Conservation (phyloP, 2,113 vertebrate genomes). For the Cryptomyrus ogoouensis region DNA sequence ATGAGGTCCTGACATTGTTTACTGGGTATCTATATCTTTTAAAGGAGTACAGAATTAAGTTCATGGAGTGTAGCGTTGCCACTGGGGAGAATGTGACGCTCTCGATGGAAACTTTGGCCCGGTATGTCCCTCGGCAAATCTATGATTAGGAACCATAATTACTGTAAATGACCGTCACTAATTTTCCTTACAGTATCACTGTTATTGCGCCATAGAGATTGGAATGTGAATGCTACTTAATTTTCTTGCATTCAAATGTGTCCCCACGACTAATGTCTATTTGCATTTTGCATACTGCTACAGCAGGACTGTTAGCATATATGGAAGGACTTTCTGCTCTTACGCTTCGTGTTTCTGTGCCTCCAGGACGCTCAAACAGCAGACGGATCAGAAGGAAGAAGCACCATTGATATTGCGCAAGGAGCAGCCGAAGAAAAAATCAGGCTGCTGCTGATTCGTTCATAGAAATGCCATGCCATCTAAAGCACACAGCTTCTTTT, state of each 20-base stretch:
- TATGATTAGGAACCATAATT: not conserved
- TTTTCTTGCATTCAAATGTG: not conserved
- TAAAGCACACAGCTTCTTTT: not conserved
- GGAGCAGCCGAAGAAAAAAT: slow-evolving; percentile 52
- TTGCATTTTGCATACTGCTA: not conserved
- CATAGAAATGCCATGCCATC: not conserved
- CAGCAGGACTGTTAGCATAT: not conserved
- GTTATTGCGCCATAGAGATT: not conserved
- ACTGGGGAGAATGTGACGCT: slow-evolving; percentile 76
- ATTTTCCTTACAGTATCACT: not conserved
- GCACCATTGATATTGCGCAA: slow-evolving; percentile 46
- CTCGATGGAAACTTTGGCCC: slow-evolving; percentile 65
- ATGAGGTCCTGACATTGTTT: not conserved
- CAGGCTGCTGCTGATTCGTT: slow-evolving; percentile 67
- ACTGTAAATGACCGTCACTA: not conserved
- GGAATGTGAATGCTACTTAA: not conserved
- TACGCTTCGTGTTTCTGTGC: slow-evolving; percentile 25
- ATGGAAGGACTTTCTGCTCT: not conserved
- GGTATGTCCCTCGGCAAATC: slow-evolving; percentile 57
- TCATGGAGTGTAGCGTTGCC: slow-evolving; percentile 82
- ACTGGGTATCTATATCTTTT: not conserved
- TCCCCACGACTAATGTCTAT: not conserved
- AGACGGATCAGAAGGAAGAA: slow-evolving; percentile 44
- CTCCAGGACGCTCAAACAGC: slow-evolving; percentile 67
- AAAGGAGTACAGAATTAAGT: slow-evolving; percentile 72